phyloP scores from a whole-genome alignment of 2,888 invertebrate species.

The Limnephilus marmoratus region DNA sequence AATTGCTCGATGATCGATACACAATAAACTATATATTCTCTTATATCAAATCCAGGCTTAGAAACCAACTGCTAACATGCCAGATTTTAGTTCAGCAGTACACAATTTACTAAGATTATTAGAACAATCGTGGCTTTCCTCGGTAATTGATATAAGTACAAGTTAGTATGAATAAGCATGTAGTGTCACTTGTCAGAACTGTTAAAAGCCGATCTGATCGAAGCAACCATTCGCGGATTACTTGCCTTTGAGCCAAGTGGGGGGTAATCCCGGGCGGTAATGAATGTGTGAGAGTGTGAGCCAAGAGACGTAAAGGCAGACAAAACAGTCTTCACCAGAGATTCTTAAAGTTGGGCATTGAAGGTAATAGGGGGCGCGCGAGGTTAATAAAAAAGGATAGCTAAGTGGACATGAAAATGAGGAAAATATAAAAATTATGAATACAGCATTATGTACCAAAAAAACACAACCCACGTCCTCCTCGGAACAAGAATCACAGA shows the following conservation, averaged over 20 bases:
- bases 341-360: neutral
- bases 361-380: neutral
- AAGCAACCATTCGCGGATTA: neutral
- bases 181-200: neutral
- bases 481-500: too few species aligned
- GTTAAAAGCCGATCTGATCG: neutral
- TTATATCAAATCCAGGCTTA: too few species aligned
- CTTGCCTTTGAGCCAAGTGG: neutral
- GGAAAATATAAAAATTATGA: too few species aligned
- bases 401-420: too few species aligned
- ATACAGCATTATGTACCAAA: too few species aligned
- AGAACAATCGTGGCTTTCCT: neutral
- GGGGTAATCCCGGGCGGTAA: neutral
- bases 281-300: neutral
- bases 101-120: neutral
- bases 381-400: too few species aligned
- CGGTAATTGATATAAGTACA: neutral
- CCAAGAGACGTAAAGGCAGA: neutral
- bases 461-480: too few species aligned
- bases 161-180: neutral
- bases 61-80: too few species aligned
- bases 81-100: too few species aligned
- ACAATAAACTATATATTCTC: too few species aligned
- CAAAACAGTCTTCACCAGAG: neutral
- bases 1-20: too few species aligned